Conservation (phyloP, 2,888 invertebrate genomes). For the Octodonta nipae region DNA sequence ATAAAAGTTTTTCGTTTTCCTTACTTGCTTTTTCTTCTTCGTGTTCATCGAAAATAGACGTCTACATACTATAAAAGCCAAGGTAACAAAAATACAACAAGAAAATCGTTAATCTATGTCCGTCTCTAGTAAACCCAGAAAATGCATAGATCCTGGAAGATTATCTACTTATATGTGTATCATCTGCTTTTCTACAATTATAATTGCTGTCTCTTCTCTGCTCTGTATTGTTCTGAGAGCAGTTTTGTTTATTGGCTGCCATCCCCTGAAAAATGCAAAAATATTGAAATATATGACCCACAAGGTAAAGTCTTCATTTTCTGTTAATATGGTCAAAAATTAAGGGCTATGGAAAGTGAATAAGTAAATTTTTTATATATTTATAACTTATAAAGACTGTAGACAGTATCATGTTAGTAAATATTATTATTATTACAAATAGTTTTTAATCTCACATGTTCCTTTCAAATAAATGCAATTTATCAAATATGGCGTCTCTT, state of each 20-base stretch:
- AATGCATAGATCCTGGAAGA: constrained; percentile 3
- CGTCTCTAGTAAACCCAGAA: constrained; percentile 6
- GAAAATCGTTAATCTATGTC: constrained; percentile 13
- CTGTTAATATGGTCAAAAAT: too few species aligned
- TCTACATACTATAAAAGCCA: constrained; percentile 19
- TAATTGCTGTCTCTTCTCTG: constrained; percentile 29
- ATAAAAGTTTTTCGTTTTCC: constrained; percentile 6
- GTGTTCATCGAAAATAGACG: constrained; percentile 17
- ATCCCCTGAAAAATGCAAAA: constrained; percentile 28
- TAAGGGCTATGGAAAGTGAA: too few species aligned
- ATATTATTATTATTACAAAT: too few species aligned
- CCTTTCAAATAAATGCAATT: too few species aligned
- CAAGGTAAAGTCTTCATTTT: too few species aligned
- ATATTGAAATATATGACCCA: neutral
- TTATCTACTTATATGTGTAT: constrained; percentile 32
- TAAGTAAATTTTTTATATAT: too few species aligned
- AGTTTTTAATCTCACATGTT: too few species aligned
- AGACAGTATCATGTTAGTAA: too few species aligned
- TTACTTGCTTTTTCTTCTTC: neutral
- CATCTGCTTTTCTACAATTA: constrained; percentile 30
- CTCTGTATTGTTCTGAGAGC: constrained; percentile 18
- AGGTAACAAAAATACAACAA: constrained; percentile 22
- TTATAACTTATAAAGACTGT: too few species aligned
- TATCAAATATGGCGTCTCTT: too few species aligned
- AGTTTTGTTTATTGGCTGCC: constrained; percentile 26